Base-by-base conservation (phyloP, 2,888 invertebrate genomes). In the Spicauda simplicius region DNA sequence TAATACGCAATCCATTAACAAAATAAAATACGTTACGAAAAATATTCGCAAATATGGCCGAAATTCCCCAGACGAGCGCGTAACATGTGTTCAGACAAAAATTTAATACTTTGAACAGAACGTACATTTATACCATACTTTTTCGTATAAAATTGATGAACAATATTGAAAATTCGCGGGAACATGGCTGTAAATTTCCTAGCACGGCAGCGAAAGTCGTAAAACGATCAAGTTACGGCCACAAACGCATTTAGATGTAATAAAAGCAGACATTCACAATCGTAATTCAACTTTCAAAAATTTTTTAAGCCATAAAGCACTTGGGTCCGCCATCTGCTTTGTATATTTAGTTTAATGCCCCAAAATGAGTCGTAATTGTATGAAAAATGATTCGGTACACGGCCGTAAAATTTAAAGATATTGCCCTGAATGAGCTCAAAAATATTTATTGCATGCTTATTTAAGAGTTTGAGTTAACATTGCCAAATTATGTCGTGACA, bases 201-300 rank as follows among this genome's bases (percentile, higher is more conserved):
- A 80, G 80, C 80, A 80, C 78, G 80, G 79, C 30, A 77, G 77
- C 76, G 71, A 71, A 70, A 76, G 75, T 79, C 79, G 80, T 89
- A 88, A 89, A 89, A 78, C 84, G 82, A 88, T 87, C 85, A 81
- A 81, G 85, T 85, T 84, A 88, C 82, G 80, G 85, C 84, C 83
- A 78, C 83, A 80, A 80, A 84, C 86, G 86, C 84, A 85, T 87
- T 86, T 84, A 79, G 79, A 76, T 79, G 85, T 81, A 83, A 85
- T 87, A 88, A 88, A 85, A 87, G 76, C 74, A 77, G 83, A 81
- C 84, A 80, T 83, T 77, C 76, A 76, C 85, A 84, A 86, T 84
- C 83, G 83, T 86, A 85, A 85, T 83, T 85, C 83, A 81, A 81
- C 78, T 85, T 85, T 83, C 75, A 45, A 74, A 80, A 76, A 77